Base-by-base conservation (phyloP, 64 coral and sea anemone species). In the Pachyseris speciosa region DNA sequence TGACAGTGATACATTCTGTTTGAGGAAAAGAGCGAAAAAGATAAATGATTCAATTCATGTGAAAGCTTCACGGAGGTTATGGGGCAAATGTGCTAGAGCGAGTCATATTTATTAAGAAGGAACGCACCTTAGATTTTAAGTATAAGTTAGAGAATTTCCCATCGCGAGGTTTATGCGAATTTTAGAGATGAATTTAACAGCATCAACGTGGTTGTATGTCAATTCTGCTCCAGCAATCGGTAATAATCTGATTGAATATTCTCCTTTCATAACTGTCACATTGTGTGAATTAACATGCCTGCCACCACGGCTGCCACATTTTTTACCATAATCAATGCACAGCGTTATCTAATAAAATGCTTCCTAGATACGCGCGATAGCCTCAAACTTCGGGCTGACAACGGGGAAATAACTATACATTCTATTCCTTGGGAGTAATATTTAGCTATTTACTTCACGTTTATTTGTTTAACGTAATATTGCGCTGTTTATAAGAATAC, bases 1-100 rank as follows among this genome's bases (percentile, higher is more conserved):
- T 37, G 7, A 37, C 53, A 81, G 77, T 8, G 32, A 81, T 61
- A n/a, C 77, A 81, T 81, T 61, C 77, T 81, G 77, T 63, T 24
- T 11, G 11, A 39, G 40, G 33, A 63, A 41, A 9, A 61, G 22
- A 51, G 5, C 1, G 16, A 32, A 64, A 64, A 8, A 26, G 20
- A 27, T 4, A 13, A 44, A 31, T 27, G 0, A 32, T 30, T 17
- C 19, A 19, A 51, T 11, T 45, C 11, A 6, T 25, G 58, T 7
- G 58, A 27, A 61, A 25, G n/a, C 52, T 20, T 61, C 58, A 25
- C 27, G 58, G 58, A 61, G 4, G 20, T 61, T 26, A 7, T 7
- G 24, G 3, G 58, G 58, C 4, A 61, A 61, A 27, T 61, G n/a
- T n/a, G n/a, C n/a, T n/a, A n/a, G n/a, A n/a, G n/a, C n/a, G n/a